Evolutionary conservation across 2,797 vertebrate genomes (phyloP), one percentile per base, ranked within the genome.

Genomic region (Rhadinocentrus ornatus): DNA sequence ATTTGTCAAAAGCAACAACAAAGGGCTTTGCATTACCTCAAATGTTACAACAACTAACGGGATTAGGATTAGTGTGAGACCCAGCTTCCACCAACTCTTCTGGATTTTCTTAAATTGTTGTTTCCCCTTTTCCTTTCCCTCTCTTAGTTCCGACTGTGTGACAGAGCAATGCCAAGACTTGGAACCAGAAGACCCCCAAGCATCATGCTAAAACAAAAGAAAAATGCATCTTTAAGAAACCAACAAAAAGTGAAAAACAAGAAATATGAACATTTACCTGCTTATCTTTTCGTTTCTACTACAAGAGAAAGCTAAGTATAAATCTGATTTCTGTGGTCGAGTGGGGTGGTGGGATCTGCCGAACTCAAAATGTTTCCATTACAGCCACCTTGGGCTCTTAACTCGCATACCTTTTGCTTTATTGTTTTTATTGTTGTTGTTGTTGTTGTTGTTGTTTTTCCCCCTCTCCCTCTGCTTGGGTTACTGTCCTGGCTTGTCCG

Each of bases 251-350:
- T 86, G 71, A 88, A 90, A n/a, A 85, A 84, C 66, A 60, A 75
- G 66, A 90, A 81, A 84, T 77, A 86, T 63, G 84, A 91, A 92
- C 89, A 90, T 92, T 86, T 89, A 91, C 90, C 82, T 77, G 89
- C 88, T 94, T 90, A 84, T 85, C 88, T 92, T 90, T 94, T 83
- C 85, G 84, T 92, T 91, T 92, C 84, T 90, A 83, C 91, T 64
- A 85, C 87, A 82, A 86, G 86, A 88, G 86, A 90, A 88, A 91
- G 88, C 89, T 92, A 83, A 86, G 86, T 88, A 75, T 68, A 61
- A 73, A 71, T 77, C 86, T 57, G 78, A 81, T 86, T 89, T 78
- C 72, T 71, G 78, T 86, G 81, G 75, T 57, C 72, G 80, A 77
- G 79, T 60, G 79, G 75, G 86, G 65, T 69, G 71, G 71, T 78